These are phyloP conservation scores for Orthosia cruda DNA, from an alignment of 2,888 invertebrate genomes.

Conservation along the genomic window DNA sequence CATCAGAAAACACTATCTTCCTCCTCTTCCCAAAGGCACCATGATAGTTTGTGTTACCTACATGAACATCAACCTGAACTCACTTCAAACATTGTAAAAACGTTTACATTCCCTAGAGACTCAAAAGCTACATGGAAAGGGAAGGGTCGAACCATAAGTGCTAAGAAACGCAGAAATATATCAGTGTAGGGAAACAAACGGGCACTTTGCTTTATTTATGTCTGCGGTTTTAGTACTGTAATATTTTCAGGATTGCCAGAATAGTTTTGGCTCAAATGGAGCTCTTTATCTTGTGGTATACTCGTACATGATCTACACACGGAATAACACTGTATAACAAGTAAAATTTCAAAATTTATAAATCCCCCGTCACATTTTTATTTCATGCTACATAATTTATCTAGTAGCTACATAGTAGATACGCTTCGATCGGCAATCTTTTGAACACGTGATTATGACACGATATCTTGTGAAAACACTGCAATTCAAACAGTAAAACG, in stretches of 20 bases:
- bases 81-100: background rate
- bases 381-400: too few relatives aligned
- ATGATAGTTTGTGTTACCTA: background rate
- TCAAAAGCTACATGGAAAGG: constrained; percentile 6
- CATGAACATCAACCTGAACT: constrained; percentile 3
- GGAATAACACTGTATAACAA: background rate
- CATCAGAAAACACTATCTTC: background rate
- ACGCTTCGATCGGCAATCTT: too few relatives aligned
- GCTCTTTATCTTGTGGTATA: background rate
- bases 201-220: constrained; percentile 35
- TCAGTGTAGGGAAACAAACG: constrained; percentile 15
- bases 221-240: background rate
- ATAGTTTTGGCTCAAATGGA: constrained; percentile 12
- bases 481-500: too few relatives aligned
- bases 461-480: too few relatives aligned
- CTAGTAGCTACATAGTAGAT: too few relatives aligned
- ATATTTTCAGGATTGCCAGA: background rate
- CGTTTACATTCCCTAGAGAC: background rate
- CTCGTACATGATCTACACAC: background rate
- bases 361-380: too few relatives aligned
- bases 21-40: background rate
- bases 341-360: too few relatives aligned
- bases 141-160: constrained; percentile 9
- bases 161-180: constrained; percentile 1
- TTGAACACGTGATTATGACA: too few relatives aligned